phyloP scores from a whole-genome alignment of 2,797 vertebrate species.

The Podarcis siculus region DNA sequence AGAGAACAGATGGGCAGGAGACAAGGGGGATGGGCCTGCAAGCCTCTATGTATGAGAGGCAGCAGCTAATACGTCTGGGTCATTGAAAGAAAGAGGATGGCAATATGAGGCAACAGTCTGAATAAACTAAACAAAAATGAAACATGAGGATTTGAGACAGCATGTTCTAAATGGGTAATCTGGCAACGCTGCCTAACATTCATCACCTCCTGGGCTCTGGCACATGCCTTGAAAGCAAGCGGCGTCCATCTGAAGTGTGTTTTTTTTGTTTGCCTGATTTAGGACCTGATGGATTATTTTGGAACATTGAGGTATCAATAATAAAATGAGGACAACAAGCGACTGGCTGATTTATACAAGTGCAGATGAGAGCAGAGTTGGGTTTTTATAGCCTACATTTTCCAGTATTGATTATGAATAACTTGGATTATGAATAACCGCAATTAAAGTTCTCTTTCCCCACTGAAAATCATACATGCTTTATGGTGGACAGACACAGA shows the following conservation, averaged over 20 bases:
- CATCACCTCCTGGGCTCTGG: not conserved
- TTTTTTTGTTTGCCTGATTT: not conserved
- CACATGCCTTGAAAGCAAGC: not conserved
- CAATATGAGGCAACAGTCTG: not conserved
- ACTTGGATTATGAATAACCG: not conserved
- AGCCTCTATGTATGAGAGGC: not conserved
- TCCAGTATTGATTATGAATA: not conserved
- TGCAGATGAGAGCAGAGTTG: slow-evolving; percentile 33
- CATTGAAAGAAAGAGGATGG: too few relatives aligned
- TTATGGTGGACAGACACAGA: not conserved
- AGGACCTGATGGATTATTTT: not conserved
- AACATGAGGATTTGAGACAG: not conserved
- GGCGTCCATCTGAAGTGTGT: not conserved
- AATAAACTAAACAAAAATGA: not conserved
- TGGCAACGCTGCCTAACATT: not conserved
- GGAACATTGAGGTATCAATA: slow-evolving; percentile 37
- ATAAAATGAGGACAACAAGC: slow-evolving; percentile 23
- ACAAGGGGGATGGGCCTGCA: not conserved
- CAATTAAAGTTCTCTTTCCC: not conserved
- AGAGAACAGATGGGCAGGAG: not conserved
- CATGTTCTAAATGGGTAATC: not conserved
- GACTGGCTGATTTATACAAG: not conserved
- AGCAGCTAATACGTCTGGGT: not conserved
- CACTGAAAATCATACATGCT: not conserved
- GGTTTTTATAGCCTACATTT: slow-evolving; percentile 29